A percentile compares a stretch with the other conserved stretches of the same genome.
phyloP scores from a whole-genome alignment of 2,113 vertebrate species.

The Dicrurus megarhynchus region DNA sequence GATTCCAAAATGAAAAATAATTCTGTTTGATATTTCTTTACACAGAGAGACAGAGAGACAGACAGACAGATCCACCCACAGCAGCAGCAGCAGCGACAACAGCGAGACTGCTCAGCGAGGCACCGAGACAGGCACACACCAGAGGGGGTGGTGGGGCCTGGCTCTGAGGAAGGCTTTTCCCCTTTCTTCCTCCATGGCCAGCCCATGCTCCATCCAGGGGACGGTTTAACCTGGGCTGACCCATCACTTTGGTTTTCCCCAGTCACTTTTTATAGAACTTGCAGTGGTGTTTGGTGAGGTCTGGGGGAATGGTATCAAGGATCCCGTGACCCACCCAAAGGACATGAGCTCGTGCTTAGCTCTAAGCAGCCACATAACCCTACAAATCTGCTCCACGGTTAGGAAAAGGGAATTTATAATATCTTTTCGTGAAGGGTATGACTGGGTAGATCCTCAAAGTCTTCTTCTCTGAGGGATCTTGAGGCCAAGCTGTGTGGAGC shows the following conservation, averaged over 20 bases:
- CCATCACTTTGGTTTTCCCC: background rate
- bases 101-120: background rate
- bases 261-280: background rate
- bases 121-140: background rate
- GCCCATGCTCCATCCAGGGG: background rate
- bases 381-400: background rate
- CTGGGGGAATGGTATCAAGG: background rate
- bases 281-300: background rate
- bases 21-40: slow-evolving; percentile 34
- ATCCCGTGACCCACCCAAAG: background rate
- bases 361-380: background rate
- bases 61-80: slow-evolving; percentile 46
- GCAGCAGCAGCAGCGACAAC: slow-evolving; percentile 43
- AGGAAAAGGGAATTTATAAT: background rate
- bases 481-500: background rate
- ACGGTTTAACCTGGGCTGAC: background rate
- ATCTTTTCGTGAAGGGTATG: background rate
- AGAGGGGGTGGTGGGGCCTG: background rate
- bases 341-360: background rate
- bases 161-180: slow-evolving; percentile 1
- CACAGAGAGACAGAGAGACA: background rate
- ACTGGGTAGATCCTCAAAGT: background rate
- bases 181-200: background rate
- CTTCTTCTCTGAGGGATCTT: background rate
- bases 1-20: slow-evolving; percentile 63